Base-by-base conservation (phyloP, 2,113 vertebrate species). In the Odontesthes bonariensis region DNA sequence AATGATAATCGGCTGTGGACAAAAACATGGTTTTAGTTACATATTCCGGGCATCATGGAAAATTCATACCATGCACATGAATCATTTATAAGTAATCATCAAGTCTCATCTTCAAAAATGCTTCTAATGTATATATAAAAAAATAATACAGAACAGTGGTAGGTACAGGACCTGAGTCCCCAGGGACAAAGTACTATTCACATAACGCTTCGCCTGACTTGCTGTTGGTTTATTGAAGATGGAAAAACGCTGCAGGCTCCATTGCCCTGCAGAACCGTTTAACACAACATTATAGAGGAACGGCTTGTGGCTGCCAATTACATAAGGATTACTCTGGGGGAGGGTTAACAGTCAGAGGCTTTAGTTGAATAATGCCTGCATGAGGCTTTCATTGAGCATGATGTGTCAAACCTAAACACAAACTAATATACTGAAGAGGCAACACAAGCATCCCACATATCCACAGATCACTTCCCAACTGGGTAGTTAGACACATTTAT, bases 1-100 rank as follows among this genome's bases (percentile, higher is more conserved):
- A 51, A 72, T 44, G 63, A 67, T 33, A 73, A 75, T 77, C 63
- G 73, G 53, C 38, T 23, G 33, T 46, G 20, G 58, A 70, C 31
- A 22, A 57, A 78, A 51, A 73, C 11, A 71, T 27, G 35, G 38
- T 49, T 68, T 44, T 59, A 67, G 67, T 20, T 69, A 83, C 70
- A 54, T 78, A 79, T 84, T 56, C 61, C 66, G 32, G 27, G 60
- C 40, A 66, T 71, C 67, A 86, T 91, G 57, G 49, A 90, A 87
- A 81, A 91, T 91, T 69, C 44, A 91, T 74, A 14, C 31, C 11
- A 73, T 23, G 4, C 38, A 54, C 20, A 88, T 89, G 1, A 69
- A 90, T 87, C 47, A 88, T 91, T 89, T 57, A 89, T 59, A 22
- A 69, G 32, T 42, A 27, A 69, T 82, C 69, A 82, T 85, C 73